Base-by-base conservation (phyloP, 2,113 vertebrate species). In the Pagrus major region DNA sequence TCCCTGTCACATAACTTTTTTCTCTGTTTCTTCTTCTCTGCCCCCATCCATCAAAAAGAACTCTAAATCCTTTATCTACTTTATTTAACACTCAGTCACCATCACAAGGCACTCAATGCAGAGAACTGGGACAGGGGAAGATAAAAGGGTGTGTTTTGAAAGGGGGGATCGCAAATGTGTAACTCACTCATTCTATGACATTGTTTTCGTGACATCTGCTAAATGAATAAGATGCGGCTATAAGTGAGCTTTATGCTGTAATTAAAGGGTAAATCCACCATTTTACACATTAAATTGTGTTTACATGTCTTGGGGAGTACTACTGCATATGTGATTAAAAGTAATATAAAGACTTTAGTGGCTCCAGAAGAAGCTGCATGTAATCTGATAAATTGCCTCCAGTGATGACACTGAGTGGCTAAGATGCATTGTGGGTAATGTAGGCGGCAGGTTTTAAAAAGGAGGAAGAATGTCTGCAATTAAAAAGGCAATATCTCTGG, bases 1-100 rank as follows among this genome's bases (percentile, higher is more conserved):
- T 67, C 20, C 31, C 64, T 69, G 67, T 9, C 78, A 67, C 59
- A 65, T 27, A 47, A 55, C 52, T 76, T 74, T 78, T 5, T 66
- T 39, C 55, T 42, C 29, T 47, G 14, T 44, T 10, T 52, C 42
- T 63, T 64, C n/a, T n/a, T n/a, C n/a, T 37, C 47, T 21, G 27
- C 27, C 20, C 23, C 6, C 29, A 14, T 3, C 21, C 25, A 4
- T 31, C 27, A 46, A 23, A 66, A 60, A 31, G 25, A 76, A 71
- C 56, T 47, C 0, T 42, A 39, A 63, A 65, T 18, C 47, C 5
- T 55, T 68, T 58, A 63, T 74, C 47, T 69, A 20, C 33, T 35
- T 80, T 77, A 51, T 82, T 64, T 55, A 47, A 59, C 52, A 37
- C 1, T 76, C 59, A 47, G 1, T 67, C 6, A 9, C 29, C 54